A percentile compares a stretch with the other conserved stretches of the same genome.
Evolutionary conservation across 2,888 invertebrate species (phyloP).

Genomic region (Limenitis camilla): DNA sequence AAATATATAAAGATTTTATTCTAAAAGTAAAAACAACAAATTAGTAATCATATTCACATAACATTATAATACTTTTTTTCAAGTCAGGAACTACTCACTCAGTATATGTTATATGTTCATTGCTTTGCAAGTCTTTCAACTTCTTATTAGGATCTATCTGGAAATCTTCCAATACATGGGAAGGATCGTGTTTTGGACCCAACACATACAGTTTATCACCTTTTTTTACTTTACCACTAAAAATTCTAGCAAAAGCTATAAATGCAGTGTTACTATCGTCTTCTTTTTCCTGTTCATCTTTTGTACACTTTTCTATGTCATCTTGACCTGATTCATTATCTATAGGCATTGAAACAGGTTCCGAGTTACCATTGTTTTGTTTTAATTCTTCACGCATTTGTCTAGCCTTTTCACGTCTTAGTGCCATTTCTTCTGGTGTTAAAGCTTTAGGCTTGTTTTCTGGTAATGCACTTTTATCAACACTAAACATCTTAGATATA

Average conservation of each 20-base stretch:
- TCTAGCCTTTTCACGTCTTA: constrained; percentile 79
- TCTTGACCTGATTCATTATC: constrained; percentile 31
- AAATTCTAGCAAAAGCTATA: constrained; percentile 94
- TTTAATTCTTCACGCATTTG: constrained; percentile 77
- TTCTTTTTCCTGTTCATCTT: constrained; percentile 53
- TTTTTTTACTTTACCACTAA: constrained; percentile 86
- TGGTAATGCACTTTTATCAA: constrained; percentile 83
- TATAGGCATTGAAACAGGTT: constrained; percentile 28
- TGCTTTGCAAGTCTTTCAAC: constrained; percentile 75
- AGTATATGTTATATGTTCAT: constrained; percentile 78
- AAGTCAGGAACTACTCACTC: constrained; percentile 48
- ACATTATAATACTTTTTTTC: background rate
- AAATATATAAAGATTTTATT: constrained; percentile 86
- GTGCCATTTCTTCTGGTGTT: constrained; percentile 81
- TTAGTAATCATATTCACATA: background rate
- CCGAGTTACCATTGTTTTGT: constrained; percentile 36
- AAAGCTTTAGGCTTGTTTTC: constrained; percentile 86
- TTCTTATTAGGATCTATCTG: constrained; percentile 63
- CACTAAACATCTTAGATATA: constrained; percentile 93
- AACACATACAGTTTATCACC: constrained; percentile 88
- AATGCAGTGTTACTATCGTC: constrained; percentile 78
- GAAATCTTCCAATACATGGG: constrained; percentile 64
- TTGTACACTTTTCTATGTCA: constrained; percentile 43
- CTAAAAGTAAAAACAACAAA: constrained; percentile 37
- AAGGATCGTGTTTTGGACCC: constrained; percentile 91